Base-by-base conservation (phyloP, 2,888 invertebrate genomes). In the Acheta domesticus region DNA sequence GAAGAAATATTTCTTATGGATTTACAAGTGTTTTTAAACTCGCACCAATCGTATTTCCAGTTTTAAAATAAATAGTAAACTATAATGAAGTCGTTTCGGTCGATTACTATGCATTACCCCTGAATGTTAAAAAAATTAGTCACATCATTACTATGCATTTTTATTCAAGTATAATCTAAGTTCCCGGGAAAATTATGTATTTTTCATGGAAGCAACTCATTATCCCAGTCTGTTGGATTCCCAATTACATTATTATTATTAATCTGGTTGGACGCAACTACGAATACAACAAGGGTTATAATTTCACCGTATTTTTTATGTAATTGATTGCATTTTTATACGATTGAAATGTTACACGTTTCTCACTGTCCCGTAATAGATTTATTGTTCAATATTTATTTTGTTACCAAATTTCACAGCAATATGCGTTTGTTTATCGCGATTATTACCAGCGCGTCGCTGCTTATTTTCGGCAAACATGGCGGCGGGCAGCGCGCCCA, bases 311-410 rank as follows among this genome's bases (percentile, higher is more conserved):
- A 62, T 62, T 62, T 62, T 62, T 62, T 62, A 62, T 62, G n/a
- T 62, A 62, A 62, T 62, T 62, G 62, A 62, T 62, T 62, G 62
- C 62, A 62, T 62, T 62, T 62, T 62, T 62, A 62, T 62, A 62
- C 62, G 62, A 62, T 62, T 62, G 62, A 62, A 62, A 62, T 62
- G 62, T 62, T 62, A 62, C n/a, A n/a, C 62, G 62, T 62, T 62
- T 62, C 62, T 62, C 62, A 62, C 62, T 19, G 14, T 14, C 14
- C 16, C 62, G 62, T 62, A 62, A 62, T 62, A 62, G 62, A 62
- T 62, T 62, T 62, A 62, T 62, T 62, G 62, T 62, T 62, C 62
- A 62, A 62, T 62, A 62, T 62, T 62, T 62, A 62, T 62, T 62
- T 62, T 62, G 62, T 62, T 62, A 62, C 62, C n/a, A n/a, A 14